phyloP scores from a whole-genome alignment of 2,113 vertebrate genomes.

The Salvelinus fontinalis region DNA sequence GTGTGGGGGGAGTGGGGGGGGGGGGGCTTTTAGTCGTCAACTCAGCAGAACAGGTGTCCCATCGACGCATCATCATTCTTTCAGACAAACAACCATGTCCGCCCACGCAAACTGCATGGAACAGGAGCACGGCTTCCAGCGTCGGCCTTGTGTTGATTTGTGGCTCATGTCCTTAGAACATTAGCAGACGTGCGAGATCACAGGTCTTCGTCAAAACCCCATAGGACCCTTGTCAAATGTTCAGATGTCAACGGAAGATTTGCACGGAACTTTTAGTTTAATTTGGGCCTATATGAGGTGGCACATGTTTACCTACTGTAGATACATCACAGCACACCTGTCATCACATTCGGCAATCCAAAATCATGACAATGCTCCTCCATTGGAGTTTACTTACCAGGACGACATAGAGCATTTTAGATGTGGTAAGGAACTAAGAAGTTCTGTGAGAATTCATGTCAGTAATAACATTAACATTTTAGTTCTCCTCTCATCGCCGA shows the following conservation, averaged over 20 bases:
- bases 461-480: conserved; percentile 66
- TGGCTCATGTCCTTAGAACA: conserved; percentile 34
- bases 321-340: no score
- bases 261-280: no score
- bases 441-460: conserved; percentile 48
- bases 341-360: no score
- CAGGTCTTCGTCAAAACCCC: background rate
- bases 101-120: conserved; percentile 15
- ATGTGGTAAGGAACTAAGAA: conserved; percentile 23
- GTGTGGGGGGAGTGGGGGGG: background rate
- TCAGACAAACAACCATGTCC: background rate
- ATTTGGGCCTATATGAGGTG: no score
- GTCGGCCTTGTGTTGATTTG: conserved; percentile 41
- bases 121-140: background rate
- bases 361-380: no score
- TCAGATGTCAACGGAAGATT: no score
- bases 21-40: background rate
- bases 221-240: no score
- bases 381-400: no score
- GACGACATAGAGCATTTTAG: no score
- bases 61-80: conserved; percentile 10
- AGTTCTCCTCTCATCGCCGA: conserved; percentile 52
- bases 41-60: no score
- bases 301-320: no score
- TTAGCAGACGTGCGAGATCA: background rate